These are phyloP conservation scores for Schizaphis graminum DNA, from an alignment of 2,888 invertebrate species.

Conservation along the genomic window DNA sequence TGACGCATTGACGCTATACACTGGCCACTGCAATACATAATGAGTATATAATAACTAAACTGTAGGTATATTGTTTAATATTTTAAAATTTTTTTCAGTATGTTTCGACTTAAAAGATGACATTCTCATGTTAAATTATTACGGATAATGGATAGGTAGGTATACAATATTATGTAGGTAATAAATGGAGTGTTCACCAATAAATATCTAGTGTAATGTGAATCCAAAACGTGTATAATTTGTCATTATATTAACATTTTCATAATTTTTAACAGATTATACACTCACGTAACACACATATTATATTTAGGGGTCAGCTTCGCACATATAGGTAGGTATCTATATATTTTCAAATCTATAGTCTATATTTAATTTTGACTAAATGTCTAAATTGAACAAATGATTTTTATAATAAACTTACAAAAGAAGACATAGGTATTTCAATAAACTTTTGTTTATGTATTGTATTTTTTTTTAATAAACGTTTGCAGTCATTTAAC, in stretches of 20 bases:
- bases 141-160: background rate
- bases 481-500: background rate
- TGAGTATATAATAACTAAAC: background rate
- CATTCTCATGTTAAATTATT: background rate
- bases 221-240: too few species aligned
- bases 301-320: too few species aligned
- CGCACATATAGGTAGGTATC: too few species aligned
- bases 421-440: background rate
- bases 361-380: too few species aligned
- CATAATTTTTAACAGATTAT: too few species aligned
- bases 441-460: background rate
- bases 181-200: too few species aligned
- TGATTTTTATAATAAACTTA: background rate
- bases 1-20: background rate
- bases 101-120: background rate
- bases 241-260: too few species aligned
- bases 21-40: background rate
- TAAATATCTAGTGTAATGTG: too few species aligned
- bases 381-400: too few species aligned
- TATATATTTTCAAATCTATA: too few species aligned
- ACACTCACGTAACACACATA: too few species aligned
- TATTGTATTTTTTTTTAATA: background rate
- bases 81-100: background rate
- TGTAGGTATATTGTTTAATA: background rate
- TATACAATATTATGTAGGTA: too few species aligned